These are phyloP conservation scores for Penaeus chinensis DNA, from an alignment of 1,140 invertebrate genomes.

Conservation along the genomic window DNA sequence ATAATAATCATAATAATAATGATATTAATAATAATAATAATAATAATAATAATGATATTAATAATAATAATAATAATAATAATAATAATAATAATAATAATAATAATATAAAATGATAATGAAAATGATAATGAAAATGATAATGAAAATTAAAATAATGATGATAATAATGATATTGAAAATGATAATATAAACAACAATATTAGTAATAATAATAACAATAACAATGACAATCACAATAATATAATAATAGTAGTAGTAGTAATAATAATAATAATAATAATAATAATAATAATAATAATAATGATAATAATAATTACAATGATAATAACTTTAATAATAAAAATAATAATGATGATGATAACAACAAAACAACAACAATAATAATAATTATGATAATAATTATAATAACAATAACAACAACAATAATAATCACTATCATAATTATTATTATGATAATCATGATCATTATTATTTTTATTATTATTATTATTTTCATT, in stretches of 20 bases:
- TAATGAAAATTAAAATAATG: not conserved
- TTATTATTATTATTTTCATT: too few relatives aligned
- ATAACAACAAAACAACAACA: not conserved
- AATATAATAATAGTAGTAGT: conserved; percentile 1
- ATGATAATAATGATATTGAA: not conserved
- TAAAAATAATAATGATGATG: not conserved
- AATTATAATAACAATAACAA: not conserved
- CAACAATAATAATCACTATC: not conserved
- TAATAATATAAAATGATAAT: conserved; percentile 12
- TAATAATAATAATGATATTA: conserved; percentile 1
- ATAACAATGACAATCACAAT: not conserved
- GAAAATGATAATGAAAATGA: not conserved
- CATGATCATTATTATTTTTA: too few relatives aligned
- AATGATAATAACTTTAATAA: too few relatives aligned
- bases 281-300: conserved; percentile 23
- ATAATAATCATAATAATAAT: not conserved
- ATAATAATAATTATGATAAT: not conserved
- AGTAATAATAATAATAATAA: conserved; percentile 17
- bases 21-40: conserved; percentile 21
- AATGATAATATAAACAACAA: not conserved
- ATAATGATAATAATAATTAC: not conserved
- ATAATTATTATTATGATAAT: too few relatives aligned
- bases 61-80: conserved; percentile 21
- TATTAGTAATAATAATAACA: not conserved
- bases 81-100: conserved; percentile 17